Base-by-base conservation (phyloP, 2,888 invertebrate species). In the Lasioglossum figueresi region DNA sequence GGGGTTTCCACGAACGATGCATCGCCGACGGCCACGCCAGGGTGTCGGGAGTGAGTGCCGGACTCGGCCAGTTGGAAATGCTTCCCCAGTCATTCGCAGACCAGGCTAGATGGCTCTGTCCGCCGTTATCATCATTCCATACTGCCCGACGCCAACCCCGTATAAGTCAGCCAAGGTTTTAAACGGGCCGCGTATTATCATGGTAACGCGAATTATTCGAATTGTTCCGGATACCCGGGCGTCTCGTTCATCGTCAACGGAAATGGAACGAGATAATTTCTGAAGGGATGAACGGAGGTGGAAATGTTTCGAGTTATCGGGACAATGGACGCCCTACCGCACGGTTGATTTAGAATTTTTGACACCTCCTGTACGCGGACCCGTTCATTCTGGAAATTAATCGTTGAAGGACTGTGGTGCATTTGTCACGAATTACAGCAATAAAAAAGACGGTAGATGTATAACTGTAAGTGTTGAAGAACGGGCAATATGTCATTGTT, bases 1-100 rank as follows among this genome's bases (percentile, higher is more conserved):
- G 88, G 92, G 91, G 91, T 90, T 91, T 88, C 90, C 88, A 89
- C 87, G 88, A 83, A 84, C 88, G 86, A 89, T 89, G 90, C 90
- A 90, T 88, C 88, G 84, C 88, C 85, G 81, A 84, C 85, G 84
- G 87, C 80, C 78, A 80, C 76, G 84, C 84, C 66, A 85, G 73
- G 87, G 88, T 83, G 79, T 87, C 83, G 84, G 86, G 80, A 84
- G 83, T 70, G 63, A 63, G 63, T 59, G 59, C 81, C 80, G 82
- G 84, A 89, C 82, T 85, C 88, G 89, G 76, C 86, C 88, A 90
- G 91, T 88, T 93, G 90, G 89, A 90, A 92, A 89, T 88, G 87
- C 86, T 31, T 74, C 88, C 73, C 88, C 86, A 74, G 79, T 84
- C 80, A 81, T 85, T 88, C 82, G 56, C 71, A 66, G 86, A 87